A percentile compares a stretch with the other conserved stretches of the same genome.
These are phyloP conservation scores for Anolis carolinensis DNA, from an alignment of 2,113 vertebrate genomes.

Conservation along the genomic window DNA sequence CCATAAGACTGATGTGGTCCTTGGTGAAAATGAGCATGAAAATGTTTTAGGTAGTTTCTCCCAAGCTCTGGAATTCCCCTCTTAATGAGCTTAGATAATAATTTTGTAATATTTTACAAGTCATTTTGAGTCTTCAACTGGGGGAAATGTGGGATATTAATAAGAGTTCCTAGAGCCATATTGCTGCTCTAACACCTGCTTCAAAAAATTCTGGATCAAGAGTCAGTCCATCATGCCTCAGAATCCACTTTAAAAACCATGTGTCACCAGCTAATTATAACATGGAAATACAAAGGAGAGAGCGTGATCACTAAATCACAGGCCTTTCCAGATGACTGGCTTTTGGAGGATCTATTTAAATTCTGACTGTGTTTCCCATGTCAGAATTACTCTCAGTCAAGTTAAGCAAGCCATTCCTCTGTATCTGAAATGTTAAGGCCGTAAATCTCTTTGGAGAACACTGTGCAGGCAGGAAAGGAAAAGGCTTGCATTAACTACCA, in stretches of 20 bases:
- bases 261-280: slow-evolving; percentile 26
- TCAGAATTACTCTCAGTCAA: slow-evolving; percentile 62
- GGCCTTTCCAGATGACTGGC: slow-evolving; percentile 20
- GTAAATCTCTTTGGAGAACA: slow-evolving; percentile 75
- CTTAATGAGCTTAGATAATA: no score
- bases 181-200: neutral
- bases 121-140: no score
- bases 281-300: neutral
- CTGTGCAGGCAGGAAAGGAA: slow-evolving; percentile 75
- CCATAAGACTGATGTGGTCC: no score
- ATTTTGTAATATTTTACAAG: no score
- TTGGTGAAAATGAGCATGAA: no score
- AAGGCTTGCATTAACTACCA: slow-evolving; percentile 74
- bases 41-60: no score
- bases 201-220: neutral
- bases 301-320: neutral
- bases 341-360: slow-evolving; percentile 50
- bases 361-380: slow-evolving; percentile 53
- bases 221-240: neutral
- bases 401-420: slow-evolving; percentile 67
- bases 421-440: slow-evolving; percentile 70
- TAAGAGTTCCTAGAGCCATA: neutral
- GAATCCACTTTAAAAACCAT: neutral
- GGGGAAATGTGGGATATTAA: no score
- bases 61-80: no score